Percentiles rank a stretch among this genome's conserved stretches.
These are phyloP conservation scores for Subacronicta megacephala DNA, from an alignment of 2,888 invertebrate species.

Conservation along the genomic window DNA sequence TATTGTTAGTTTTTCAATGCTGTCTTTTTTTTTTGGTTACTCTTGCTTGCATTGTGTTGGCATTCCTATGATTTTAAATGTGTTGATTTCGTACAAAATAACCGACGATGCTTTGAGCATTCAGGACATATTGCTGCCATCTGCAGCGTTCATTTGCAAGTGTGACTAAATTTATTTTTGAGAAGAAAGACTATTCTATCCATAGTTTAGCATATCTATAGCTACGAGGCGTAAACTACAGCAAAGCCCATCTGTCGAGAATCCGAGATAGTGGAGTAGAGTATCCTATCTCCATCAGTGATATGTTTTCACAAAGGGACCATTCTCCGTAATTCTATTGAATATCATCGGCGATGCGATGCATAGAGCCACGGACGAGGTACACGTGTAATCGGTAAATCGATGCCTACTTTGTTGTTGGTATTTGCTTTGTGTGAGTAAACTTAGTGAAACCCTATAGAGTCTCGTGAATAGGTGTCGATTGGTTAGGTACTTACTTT, in stretches of 20 bases:
- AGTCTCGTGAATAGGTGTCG: constrained; percentile 19
- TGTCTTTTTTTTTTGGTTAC: constrained; percentile 18
- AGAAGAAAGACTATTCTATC: not conserved
- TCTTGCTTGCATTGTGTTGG: constrained; percentile 14
- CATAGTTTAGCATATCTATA: constrained; percentile 7
- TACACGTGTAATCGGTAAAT: constrained; percentile 61
- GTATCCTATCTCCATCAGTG: constrained; percentile 29
- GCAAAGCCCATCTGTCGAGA: constrained; percentile 32
- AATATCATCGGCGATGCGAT: constrained; percentile 52
- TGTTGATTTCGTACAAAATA: constrained; percentile 18
- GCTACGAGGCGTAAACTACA: constrained; percentile 25
- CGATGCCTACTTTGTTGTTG: constrained; percentile 57
- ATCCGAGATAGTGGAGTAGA: constrained; percentile 38
- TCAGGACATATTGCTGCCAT: constrained; percentile 13
- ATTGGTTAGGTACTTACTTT: constrained; percentile 14
- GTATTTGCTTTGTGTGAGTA: constrained; percentile 46
- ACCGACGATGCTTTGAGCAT: constrained; percentile 14
- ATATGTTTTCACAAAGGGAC: constrained; percentile 54
- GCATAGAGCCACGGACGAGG: constrained; percentile 39
- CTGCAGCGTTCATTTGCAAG: constrained; percentile 15
- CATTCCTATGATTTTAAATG: constrained; percentile 20
- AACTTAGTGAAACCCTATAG: constrained; percentile 31
- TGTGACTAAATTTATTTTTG: not conserved
- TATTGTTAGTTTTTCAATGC: constrained; percentile 34
- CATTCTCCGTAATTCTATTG: constrained; percentile 51